Conservation (phyloP, 2,113 vertebrate species). For the Oncorhynchus gorbuscha region DNA sequence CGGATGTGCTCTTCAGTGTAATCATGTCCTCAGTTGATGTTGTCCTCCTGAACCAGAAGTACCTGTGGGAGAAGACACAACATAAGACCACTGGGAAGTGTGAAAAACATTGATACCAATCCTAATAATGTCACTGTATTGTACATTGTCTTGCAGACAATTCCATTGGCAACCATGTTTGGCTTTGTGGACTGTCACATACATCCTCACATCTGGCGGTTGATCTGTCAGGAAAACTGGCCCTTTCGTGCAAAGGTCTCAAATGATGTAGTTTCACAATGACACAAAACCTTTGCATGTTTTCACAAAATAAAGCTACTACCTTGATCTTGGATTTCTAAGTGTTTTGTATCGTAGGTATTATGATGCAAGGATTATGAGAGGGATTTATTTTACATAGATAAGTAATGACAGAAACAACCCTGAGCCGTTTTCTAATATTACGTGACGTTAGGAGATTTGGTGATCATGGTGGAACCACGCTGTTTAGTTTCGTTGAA, state of each 20-base stretch:
- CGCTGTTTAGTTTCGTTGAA: not conserved
- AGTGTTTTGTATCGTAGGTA: conserved; percentile 5
- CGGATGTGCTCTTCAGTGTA: not conserved
- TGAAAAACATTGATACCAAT: no score
- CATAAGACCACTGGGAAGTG: no score
- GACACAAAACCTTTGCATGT: not conserved
- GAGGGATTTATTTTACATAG: conserved; percentile 25
- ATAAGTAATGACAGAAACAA: conserved; percentile 19
- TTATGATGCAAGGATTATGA: conserved; percentile 31
- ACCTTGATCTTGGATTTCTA: not conserved
- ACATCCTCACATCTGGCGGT: not conserved
- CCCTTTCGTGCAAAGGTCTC: not conserved
- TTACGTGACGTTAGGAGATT: not conserved
- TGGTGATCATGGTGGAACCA: not conserved
- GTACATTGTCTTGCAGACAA: not conserved
- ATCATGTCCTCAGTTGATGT: not conserved
- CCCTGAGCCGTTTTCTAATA: not conserved
- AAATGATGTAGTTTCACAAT: not conserved
- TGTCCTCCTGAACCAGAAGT: not conserved
- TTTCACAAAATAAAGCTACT: not conserved
- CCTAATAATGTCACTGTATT: no score
- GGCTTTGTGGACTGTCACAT: not conserved
- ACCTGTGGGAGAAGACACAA: not conserved
- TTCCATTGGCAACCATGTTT: not conserved
- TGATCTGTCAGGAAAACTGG: not conserved